Conservation (phyloP, 2,113 vertebrate species). For the Chloropsis cyanopogon region DNA sequence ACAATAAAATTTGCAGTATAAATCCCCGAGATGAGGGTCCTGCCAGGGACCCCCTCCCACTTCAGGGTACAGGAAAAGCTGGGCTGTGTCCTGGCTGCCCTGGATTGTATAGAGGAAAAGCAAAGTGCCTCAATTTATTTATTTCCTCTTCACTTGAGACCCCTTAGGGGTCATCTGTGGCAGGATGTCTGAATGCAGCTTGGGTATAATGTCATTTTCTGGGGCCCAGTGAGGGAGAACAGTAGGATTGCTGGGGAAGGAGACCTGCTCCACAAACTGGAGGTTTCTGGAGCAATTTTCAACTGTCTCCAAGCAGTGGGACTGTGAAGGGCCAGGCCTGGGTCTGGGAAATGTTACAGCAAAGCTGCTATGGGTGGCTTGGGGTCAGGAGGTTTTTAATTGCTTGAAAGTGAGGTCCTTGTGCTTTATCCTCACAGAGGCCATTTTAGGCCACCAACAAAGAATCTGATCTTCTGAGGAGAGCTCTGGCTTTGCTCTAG, state of each 20-base stretch:
- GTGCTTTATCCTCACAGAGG: background rate
- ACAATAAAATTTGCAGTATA: background rate
- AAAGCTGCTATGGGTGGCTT: background rate
- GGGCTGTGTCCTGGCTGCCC: background rate
- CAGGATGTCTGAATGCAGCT: background rate
- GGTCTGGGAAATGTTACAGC: background rate
- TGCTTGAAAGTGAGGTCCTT: background rate
- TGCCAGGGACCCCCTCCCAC: background rate
- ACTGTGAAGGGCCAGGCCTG: background rate
- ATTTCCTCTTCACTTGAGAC: background rate
- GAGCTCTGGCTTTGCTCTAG: background rate
- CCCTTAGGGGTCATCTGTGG: background rate
- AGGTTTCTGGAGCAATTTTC: background rate
- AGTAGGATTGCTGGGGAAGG: background rate
- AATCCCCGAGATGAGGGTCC: background rate
- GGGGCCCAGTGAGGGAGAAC: background rate
- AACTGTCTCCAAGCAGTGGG: background rate
- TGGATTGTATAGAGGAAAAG: background rate
- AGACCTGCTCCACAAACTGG: background rate
- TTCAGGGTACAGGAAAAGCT: background rate
- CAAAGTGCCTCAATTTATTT: background rate
- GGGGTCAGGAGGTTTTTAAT: background rate
- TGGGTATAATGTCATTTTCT: background rate
- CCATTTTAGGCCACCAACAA: background rate
- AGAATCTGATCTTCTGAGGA: background rate